Evolutionary conservation across 2,888 invertebrate genomes (phyloP).

Genomic region (Patella pellucida): DNA sequence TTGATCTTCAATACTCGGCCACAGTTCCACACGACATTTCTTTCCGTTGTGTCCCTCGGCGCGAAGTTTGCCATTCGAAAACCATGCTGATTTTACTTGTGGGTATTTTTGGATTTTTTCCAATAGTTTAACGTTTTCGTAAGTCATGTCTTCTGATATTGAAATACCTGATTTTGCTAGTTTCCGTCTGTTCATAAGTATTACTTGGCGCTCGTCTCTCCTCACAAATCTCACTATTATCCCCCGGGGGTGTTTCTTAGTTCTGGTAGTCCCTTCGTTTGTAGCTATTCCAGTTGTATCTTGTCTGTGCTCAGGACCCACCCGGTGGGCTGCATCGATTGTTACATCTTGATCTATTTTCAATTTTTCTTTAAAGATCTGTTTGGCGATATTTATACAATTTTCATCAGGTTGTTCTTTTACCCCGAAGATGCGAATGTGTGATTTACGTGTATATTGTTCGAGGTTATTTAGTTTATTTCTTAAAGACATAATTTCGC

Average conservation of each 20-base stretch:
- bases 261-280: too few relatives aligned
- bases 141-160: neutral
- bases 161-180: neutral
- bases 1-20: too few relatives aligned
- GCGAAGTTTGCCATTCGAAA: too few relatives aligned
- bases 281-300: too few relatives aligned
- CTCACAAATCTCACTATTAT: neutral
- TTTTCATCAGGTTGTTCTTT: neutral
- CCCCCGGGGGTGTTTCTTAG: neutral
- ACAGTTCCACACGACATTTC: too few relatives aligned
- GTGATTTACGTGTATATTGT: neutral
- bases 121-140: neutral
- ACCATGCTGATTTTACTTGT: too few relatives aligned
- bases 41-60: too few relatives aligned
- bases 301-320: neutral
- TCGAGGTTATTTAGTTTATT: constrained; percentile 3
- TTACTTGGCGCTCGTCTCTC: neutral
- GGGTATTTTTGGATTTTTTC: too few relatives aligned
- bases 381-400: neutral
- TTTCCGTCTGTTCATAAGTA: neutral
- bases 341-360: neutral
- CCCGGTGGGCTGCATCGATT: neutral
- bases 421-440: neutral
- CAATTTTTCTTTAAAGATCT: neutral
- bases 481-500: neutral